A percentile compares a stretch with the other conserved stretches of the same genome.
Evolutionary conservation across 2,888 invertebrate species (phyloP).

Genomic region (Opisthograptis luteolata): DNA sequence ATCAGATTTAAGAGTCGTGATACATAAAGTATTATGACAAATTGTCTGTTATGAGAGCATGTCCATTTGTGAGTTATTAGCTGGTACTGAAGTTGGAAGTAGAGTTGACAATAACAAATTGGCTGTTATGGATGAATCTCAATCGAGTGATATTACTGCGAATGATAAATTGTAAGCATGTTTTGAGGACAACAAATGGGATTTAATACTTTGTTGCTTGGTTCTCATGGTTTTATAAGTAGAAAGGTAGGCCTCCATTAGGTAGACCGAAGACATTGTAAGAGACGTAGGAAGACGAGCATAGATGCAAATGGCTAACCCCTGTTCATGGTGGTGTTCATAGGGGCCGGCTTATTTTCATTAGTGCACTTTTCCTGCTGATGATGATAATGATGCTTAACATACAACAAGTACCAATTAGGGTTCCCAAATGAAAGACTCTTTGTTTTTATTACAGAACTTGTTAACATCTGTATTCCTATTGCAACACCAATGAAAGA

Average conservation of each 20-base stretch:
- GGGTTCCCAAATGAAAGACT: no score
- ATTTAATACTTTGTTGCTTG: slow-evolving; percentile 2
- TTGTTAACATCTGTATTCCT: slow-evolving; percentile 37
- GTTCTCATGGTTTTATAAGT: not conserved
- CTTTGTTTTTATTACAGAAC: not conserved
- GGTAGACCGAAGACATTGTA: no score
- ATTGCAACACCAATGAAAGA: slow-evolving; percentile 39
- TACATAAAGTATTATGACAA: slow-evolving; percentile 50
- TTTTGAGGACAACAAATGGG: slow-evolving; percentile 1
- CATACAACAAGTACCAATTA: no score
- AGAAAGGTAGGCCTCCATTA: no score
- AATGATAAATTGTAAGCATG: slow-evolving; percentile 16
- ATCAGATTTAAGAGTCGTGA: slow-evolving; percentile 45
- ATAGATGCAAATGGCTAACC: no score
- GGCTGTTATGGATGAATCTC: slow-evolving; percentile 26
- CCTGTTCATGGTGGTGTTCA: no score
- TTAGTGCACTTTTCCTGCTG: no score
- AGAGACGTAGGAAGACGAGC: no score
- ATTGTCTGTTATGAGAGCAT: slow-evolving; percentile 35
- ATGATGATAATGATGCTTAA: no score
- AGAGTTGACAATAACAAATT: slow-evolving; percentile 36
- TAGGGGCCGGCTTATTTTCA: no score
- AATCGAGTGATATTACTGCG: slow-evolving; percentile 24
- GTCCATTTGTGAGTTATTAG: slow-evolving; percentile 34
- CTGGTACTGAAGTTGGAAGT: slow-evolving; percentile 32